These are phyloP conservation scores for Brachyrhaphis roseni DNA, from an alignment of 2,797 vertebrate genomes.

Conservation along the genomic window DNA sequence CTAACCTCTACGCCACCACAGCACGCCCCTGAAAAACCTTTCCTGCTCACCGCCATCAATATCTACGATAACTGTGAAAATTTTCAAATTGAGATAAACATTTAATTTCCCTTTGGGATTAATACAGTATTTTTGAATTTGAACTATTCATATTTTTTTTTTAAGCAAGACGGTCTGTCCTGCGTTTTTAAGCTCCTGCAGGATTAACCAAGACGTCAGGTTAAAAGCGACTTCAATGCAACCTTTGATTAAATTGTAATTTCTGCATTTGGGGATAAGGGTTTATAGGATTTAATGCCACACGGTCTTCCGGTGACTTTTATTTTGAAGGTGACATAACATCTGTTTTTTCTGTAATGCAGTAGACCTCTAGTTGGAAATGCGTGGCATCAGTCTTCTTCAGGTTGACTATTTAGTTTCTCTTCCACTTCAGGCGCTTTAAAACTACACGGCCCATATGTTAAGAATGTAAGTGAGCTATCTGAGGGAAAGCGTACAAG, in stretches of 20 bases:
- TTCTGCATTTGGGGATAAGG: background rate
- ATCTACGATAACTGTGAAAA: too few relatives aligned
- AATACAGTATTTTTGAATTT: too few relatives aligned
- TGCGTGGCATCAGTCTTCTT: background rate
- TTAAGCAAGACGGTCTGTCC: background rate
- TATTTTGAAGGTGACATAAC: conserved; percentile 1
- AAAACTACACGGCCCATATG: background rate
- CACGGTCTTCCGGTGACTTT: background rate
- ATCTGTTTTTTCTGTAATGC: background rate
- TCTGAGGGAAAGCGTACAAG: background rate
- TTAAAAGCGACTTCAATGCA: too few relatives aligned
- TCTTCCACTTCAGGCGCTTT: background rate
- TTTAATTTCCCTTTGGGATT: too few relatives aligned
- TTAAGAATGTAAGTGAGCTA: background rate
- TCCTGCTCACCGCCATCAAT: too few relatives aligned
- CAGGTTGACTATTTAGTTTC: background rate
- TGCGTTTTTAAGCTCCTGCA: too few relatives aligned
- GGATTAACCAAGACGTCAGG: background rate
- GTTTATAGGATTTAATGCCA: background rate
- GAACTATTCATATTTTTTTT: background rate
- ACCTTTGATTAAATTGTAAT: background rate
- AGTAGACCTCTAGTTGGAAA: background rate
- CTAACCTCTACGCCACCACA: too few relatives aligned
- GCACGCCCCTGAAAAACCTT: too few relatives aligned
- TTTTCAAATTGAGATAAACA: too few relatives aligned